Conservation (phyloP, 2,797 vertebrate species). For the Semotilus atromaculatus region DNA sequence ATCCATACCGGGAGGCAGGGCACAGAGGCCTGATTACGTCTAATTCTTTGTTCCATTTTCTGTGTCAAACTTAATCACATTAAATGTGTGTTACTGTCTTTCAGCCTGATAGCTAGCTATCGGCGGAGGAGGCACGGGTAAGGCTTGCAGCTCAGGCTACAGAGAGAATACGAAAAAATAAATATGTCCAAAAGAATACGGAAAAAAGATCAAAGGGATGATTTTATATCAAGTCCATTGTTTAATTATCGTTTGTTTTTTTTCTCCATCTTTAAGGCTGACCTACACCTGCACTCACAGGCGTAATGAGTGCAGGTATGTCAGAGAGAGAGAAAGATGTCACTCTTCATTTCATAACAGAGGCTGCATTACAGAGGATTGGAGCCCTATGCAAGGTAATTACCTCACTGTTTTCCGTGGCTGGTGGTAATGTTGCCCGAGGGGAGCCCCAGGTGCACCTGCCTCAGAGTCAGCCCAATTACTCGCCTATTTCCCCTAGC, state of each 20-base stretch:
- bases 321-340: conserved; percentile 38
- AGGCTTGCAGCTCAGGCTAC: conserved; percentile 15
- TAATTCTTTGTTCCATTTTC: conserved; percentile 58
- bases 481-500: conserved; percentile 61
- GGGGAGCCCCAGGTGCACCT: conserved; percentile 63
- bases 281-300: conserved; percentile 49
- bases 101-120: conserved; percentile 39
- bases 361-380: conserved; percentile 55
- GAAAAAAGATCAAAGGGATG: background rate
- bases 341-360: conserved; percentile 50
- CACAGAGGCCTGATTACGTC: conserved; percentile 49
- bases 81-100: conserved; percentile 49
- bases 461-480: conserved; percentile 69
- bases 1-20: conserved; percentile 48
- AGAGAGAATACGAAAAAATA: no score
- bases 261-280: conserved; percentile 14
- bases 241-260: conserved; percentile 50
- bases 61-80: conserved; percentile 65
- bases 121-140: conserved; percentile 6
- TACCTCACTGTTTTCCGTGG: conserved; percentile 61
- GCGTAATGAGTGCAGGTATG: conserved; percentile 49
- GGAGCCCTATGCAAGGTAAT: conserved; percentile 52
- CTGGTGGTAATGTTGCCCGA: conserved; percentile 61
- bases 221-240: conserved; percentile 35
- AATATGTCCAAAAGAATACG: conserved; percentile 2